These are phyloP conservation scores for Asobara japonica DNA, from an alignment of 1,140 invertebrate genomes.

Conservation along the genomic window DNA sequence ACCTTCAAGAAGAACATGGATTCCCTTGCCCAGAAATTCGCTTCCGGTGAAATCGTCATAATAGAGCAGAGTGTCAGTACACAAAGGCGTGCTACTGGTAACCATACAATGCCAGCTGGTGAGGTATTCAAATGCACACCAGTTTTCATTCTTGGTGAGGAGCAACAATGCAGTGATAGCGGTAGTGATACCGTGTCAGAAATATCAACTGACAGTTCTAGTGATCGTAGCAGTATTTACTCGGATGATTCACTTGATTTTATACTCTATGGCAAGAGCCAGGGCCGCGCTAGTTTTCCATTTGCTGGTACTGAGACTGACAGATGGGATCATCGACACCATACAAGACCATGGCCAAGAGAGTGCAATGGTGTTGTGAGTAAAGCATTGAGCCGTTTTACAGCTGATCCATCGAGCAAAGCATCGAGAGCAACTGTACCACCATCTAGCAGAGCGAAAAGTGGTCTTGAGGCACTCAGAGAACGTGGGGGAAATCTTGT, in stretches of 20 bases:
- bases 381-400: constrained; percentile 65
- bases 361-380: constrained; percentile 66
- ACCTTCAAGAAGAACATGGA: constrained; percentile 67
- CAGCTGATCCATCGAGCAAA: constrained; percentile 44
- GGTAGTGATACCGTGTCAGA: constrained; percentile 69
- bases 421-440: constrained; percentile 19
- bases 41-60: constrained; percentile 57
- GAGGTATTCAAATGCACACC: constrained; percentile 68
- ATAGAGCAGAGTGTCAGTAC: constrained; percentile 46
- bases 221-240: constrained; percentile 70
- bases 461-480: constrained; percentile 56
- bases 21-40: constrained; percentile 62
- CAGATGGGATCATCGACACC: constrained; percentile 53
- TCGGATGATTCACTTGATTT: constrained; percentile 68
- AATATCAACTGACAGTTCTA: constrained; percentile 70
- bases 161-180: constrained; percentile 66
- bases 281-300: constrained; percentile 59
- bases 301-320: constrained; percentile 54
- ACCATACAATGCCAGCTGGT: constrained; percentile 64
- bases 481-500: constrained; percentile 65
- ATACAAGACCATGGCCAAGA: constrained; percentile 58
- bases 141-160: constrained; percentile 66
- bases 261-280: constrained; percentile 59
- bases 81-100: constrained; percentile 60
- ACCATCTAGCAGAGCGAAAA: constrained; percentile 44